phyloP scores from a whole-genome alignment of 92 coral and sea anemone species.

The Heliopora coerulea region DNA sequence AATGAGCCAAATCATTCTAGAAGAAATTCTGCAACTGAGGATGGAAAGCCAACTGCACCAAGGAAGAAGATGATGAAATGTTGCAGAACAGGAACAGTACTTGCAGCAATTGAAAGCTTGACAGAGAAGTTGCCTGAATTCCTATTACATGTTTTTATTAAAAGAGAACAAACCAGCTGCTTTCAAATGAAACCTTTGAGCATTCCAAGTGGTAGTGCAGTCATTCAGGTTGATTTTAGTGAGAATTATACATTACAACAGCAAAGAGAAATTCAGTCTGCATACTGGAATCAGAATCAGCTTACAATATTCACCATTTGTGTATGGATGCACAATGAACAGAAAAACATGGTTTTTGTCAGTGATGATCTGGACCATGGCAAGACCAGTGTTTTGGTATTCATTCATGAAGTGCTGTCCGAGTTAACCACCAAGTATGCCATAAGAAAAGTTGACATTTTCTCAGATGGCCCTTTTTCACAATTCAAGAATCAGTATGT shows the following conservation, averaged over 20 bases:
- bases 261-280: conserved; percentile 55
- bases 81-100: conserved; percentile 47
- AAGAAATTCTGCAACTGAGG: conserved; percentile 18
- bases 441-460: too few species aligned
- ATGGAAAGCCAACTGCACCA: conserved; percentile 12
- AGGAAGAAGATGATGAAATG: conserved; percentile 54
- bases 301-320: conserved; percentile 54
- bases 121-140: conserved; percentile 49
- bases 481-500: conserved; percentile 59
- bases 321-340: conserved; percentile 48
- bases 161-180: conserved; percentile 48
- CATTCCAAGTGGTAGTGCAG: conserved; percentile 48
- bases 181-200: conserved; percentile 50
- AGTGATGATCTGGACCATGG: conserved; percentile 60
- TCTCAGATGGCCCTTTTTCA: too few species aligned
- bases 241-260: conserved; percentile 55
- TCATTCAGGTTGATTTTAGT: conserved; percentile 54
- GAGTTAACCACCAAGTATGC: conserved; percentile 13
- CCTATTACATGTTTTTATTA: conserved; percentile 56
- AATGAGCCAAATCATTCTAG: conserved; percentile 28
- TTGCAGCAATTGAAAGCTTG: conserved; percentile 46
- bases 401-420: conserved; percentile 44
- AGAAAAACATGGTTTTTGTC: conserved; percentile 62
- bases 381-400: conserved; percentile 56
- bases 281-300: conserved; percentile 58